phyloP scores from a whole-genome alignment of 2,113 vertebrate species.

The Sminthopsis crassicaudata region DNA sequence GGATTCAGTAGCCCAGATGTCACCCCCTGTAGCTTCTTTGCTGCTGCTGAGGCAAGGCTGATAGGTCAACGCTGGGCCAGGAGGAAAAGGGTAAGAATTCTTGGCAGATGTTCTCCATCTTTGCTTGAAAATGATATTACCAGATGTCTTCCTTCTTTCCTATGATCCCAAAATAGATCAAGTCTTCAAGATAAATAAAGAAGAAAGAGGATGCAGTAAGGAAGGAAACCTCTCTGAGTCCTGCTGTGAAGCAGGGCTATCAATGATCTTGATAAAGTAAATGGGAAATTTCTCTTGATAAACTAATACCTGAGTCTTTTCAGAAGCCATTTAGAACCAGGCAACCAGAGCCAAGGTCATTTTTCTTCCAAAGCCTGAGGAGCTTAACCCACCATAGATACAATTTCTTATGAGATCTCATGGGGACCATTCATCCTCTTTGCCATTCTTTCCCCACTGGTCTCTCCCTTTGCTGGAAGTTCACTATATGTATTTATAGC shows the following conservation, averaged over 20 bases:
- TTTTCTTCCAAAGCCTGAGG: constrained; percentile 51
- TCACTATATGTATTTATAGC: constrained; percentile 10
- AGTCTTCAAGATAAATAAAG: constrained; percentile 45
- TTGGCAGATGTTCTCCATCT: constrained; percentile 48
- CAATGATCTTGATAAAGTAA: constrained; percentile 45
- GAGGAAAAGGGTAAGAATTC: constrained; percentile 38
- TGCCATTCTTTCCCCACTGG: constrained; percentile 35
- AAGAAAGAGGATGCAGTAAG: not conserved
- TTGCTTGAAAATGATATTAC: constrained; percentile 57
- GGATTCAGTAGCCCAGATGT: constrained; percentile 29
- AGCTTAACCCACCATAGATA: constrained; percentile 31
- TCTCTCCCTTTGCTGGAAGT: not conserved
- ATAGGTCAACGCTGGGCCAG: constrained; percentile 45
- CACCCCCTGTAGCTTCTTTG: not conserved
- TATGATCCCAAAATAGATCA: constrained; percentile 47
- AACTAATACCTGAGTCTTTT: constrained; percentile 3
- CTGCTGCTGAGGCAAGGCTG: constrained; percentile 3
- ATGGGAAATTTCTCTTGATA: constrained; percentile 49
- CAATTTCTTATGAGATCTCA: constrained; percentile 39
- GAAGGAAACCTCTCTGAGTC: constrained; percentile 30
- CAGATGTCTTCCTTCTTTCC: constrained; percentile 56
- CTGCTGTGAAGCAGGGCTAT: constrained; percentile 48
- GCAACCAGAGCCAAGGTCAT: not conserved
- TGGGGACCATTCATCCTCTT: constrained; percentile 33
- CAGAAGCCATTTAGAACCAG: constrained; percentile 52